These are phyloP conservation scores for Chalcis sispes DNA, from an alignment of 2,888 invertebrate species.

Conservation along the genomic window DNA sequence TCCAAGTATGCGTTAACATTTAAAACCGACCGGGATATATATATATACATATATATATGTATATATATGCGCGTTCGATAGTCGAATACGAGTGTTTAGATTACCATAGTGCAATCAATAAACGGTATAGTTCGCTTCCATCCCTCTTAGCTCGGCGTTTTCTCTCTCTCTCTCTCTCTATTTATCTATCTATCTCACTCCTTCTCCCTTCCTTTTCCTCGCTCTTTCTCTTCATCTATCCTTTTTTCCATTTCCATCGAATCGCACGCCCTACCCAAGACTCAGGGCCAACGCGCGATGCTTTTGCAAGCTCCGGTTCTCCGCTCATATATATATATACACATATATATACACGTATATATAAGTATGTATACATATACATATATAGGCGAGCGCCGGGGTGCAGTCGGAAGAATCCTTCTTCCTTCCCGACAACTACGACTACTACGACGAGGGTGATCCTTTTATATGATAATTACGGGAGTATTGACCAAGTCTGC, in stretches of 20 bases:
- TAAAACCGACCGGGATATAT: conserved; percentile 1
- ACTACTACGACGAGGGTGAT: conserved; percentile 61
- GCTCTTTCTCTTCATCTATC: conserved; percentile 34
- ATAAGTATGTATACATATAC: too few relatives aligned
- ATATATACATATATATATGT: too few relatives aligned
- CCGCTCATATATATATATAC: neutral
- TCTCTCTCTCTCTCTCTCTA: too few relatives aligned
- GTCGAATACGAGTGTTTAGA: conserved; percentile 47
- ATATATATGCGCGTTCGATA: conserved; percentile 30
- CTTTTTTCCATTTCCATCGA: conserved; percentile 60
- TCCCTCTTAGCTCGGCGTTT: conserved; percentile 35
- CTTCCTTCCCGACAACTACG: neutral
- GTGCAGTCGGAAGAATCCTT: conserved; percentile 36
- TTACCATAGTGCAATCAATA: conserved; percentile 55
- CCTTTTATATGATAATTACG: conserved; percentile 75
- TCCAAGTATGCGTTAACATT: conserved; percentile 12
- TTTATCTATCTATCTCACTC: too few relatives aligned
- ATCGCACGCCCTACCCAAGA: conserved; percentile 40
- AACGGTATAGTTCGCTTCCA: conserved; percentile 44
- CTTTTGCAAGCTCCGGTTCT: conserved; percentile 32
- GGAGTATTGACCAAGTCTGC: conserved; percentile 69
- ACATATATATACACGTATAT: too few relatives aligned
- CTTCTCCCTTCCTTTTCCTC: conserved; percentile 35
- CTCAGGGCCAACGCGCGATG: conserved; percentile 14
- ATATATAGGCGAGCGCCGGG: neutral